Base-by-base conservation (phyloP, 2,797 vertebrate species). In the Iguana delicatissima region DNA sequence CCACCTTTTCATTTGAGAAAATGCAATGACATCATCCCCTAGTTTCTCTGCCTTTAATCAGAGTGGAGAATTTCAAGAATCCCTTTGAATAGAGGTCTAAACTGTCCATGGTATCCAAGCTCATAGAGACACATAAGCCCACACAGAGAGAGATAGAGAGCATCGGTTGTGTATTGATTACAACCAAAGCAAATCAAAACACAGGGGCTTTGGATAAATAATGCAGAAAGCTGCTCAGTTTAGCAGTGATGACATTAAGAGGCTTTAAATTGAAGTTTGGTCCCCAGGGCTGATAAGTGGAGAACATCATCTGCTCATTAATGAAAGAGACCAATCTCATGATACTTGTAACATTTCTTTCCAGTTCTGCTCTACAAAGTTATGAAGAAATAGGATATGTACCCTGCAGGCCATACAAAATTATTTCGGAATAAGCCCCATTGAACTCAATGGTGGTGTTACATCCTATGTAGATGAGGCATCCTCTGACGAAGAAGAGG, bases 221-320 rank as follows among this genome's bases (percentile, higher is more conserved):
- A 89, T 76, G 77, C 77, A 91, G 83, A 89, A 38, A 89, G 80
- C 8, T 74, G 64, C 81, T 77, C 83, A n/a, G 57, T 82, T 38
- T 52, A 55, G 46, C 46, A 32, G 69, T 32, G 16, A 42, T 50
- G 67, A 57, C 82, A 91, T 82, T 91, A 89, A 88, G 81, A 89
- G 42, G 67, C 55, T 90, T 50, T 86, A 62, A 82, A 86, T 64
- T 81, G 64, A 84, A 64, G 64, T 85, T 86, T 67, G 20, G 69
- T 85, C 82, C 86, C 69, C 9, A 18, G 69, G 46, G 79, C 69
- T 55, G 77, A 76, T 85, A 81, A 82, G n/a, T 6, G 16, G 14
- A 77, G 55, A 64, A 73, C 42, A 55, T 82, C 20, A n/a, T 85
- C 69, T 42, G 0, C 55, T 81, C 3, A 14, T 81, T 29, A 32